Evolutionary conservation across 1,140 invertebrate genomes (phyloP).

Genomic region (Zeugodacus cucurbitae): DNA sequence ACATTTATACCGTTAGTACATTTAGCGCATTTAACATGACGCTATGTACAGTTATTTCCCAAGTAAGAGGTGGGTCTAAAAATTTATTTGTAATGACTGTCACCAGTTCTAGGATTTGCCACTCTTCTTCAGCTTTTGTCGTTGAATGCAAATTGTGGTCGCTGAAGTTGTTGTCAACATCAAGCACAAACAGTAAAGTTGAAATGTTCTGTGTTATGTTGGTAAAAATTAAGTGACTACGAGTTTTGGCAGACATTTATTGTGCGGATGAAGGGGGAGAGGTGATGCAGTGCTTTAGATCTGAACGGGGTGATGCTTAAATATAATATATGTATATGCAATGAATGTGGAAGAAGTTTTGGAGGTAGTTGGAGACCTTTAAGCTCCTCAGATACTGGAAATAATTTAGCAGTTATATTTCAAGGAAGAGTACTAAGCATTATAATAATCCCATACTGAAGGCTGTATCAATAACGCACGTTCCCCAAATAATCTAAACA

Average conservation of each 20-base stretch:
- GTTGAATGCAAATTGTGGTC: conserved; percentile 15
- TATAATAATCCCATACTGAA: no score
- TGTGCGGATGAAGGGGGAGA: not conserved
- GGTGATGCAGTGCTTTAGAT: not conserved
- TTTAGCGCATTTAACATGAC: not conserved
- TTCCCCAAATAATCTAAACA: no score
- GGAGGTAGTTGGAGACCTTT: no score
- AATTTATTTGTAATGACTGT: conserved; percentile 3
- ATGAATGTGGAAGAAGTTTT: no score
- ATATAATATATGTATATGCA: no score
- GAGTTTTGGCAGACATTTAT: not conserved
- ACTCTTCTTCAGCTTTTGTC: not conserved
- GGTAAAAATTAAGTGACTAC: not conserved
- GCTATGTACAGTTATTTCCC: not conserved
- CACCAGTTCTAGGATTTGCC: not conserved
- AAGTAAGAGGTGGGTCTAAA: not conserved
- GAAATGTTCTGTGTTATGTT: not conserved
- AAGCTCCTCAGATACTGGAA: no score
- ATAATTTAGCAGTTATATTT: no score
- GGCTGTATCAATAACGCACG: no score
- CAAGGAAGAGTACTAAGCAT: no score
- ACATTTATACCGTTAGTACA: not conserved
- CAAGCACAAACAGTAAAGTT: not conserved
- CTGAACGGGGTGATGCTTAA: not conserved
- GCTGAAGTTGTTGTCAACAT: not conserved